Conservation (phyloP, 2,797 vertebrate species). For the Megalops cyprinoides region DNA sequence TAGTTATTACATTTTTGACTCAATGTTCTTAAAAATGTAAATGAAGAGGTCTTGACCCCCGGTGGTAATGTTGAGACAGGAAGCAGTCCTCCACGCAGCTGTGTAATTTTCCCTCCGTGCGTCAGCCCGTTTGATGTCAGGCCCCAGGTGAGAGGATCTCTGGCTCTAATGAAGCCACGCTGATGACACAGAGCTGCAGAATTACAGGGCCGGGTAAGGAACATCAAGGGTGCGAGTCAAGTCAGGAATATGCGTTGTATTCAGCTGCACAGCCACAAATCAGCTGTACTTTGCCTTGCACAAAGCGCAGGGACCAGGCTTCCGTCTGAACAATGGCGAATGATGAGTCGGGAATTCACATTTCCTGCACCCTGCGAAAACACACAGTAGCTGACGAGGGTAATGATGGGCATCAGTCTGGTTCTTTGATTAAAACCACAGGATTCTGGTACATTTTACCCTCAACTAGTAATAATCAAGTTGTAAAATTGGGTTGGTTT, state of each 20-base stretch:
- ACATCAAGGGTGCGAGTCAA: background rate
- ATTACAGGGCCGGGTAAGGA: conserved; percentile 34
- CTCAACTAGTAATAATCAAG: background rate
- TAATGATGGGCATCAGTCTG: background rate
- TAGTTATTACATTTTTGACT: conserved; percentile 24
- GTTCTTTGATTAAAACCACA: background rate
- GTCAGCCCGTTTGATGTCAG: conserved; percentile 26
- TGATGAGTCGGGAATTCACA: background rate
- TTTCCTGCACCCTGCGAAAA: background rate
- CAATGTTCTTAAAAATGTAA: background rate
- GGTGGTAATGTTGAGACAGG: background rate
- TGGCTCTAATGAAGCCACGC: conserved; percentile 45
- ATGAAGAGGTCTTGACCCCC: background rate
- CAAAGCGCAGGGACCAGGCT: background rate
- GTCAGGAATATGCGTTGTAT: background rate
- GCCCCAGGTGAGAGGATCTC: conserved; percentile 1
- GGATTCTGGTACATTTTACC: background rate
- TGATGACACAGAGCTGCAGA: conserved; percentile 50
- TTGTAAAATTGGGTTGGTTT: background rate
- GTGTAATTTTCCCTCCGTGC: background rate
- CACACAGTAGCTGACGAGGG: background rate
- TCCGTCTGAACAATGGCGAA: background rate
- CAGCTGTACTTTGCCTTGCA: background rate
- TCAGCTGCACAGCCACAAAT: background rate
- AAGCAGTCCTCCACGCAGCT: background rate